These are phyloP conservation scores for Arctopsyche grandis DNA, from an alignment of 1,140 invertebrate species.

Conservation along the genomic window DNA sequence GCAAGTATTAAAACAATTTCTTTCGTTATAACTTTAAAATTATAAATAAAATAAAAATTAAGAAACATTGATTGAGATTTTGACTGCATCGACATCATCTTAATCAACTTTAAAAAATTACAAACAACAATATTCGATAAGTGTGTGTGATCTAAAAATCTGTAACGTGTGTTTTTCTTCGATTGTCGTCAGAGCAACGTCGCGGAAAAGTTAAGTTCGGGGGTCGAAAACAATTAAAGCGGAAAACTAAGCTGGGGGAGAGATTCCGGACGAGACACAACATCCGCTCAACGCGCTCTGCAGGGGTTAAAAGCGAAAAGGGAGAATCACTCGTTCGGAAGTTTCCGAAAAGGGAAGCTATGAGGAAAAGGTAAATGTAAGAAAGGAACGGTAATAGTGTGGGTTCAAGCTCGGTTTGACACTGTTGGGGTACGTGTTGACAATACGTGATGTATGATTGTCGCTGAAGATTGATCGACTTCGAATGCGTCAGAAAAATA, in stretches of 20 bases:
- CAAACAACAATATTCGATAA: too few species aligned
- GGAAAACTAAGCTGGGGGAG: constrained; percentile 6
- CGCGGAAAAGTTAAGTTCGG: constrained; percentile 16
- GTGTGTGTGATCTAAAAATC: too few species aligned
- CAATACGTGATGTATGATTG: constrained; percentile 32
- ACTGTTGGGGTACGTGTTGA: constrained; percentile 20
- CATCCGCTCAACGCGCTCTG: not conserved
- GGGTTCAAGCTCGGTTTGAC: constrained; percentile 10
- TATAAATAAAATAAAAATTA: too few species aligned
- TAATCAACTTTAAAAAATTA: too few species aligned
- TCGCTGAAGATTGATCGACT: constrained; percentile 18
- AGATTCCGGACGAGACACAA: constrained; percentile 21
- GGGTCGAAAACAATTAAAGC: constrained; percentile 41
- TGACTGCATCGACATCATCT: too few species aligned
- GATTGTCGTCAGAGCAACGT: constrained; percentile 24
- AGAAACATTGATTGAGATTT: too few species aligned
- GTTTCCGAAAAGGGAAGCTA: not conserved
- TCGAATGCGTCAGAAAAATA: not conserved
- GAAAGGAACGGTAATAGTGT: not conserved
- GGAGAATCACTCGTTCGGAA: not conserved
- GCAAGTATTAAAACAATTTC: too few species aligned
- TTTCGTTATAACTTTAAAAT: too few species aligned
- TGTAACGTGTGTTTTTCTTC: not conserved
- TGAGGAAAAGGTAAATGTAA: not conserved
- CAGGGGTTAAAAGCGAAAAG: not conserved